Evolutionary conservation across 2,797 vertebrate genomes (phyloP), one percentile per base, ranked within the genome.

Genomic region (Enteromius thamalakanensis): DNA sequence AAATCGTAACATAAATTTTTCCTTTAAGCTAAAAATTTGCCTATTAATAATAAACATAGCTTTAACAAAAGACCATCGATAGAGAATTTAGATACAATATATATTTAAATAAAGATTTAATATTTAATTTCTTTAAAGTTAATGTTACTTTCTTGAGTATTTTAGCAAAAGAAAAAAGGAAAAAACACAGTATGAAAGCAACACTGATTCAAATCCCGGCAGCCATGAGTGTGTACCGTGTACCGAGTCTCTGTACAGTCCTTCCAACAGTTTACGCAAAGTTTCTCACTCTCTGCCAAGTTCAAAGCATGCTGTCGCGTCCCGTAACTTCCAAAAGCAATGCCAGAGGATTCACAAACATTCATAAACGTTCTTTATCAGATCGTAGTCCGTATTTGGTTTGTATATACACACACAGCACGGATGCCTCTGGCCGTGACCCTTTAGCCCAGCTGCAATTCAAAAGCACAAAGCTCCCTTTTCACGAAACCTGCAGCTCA

Each of bases 391-490:
- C 65, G 67, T 60, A 70, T 86, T 85, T 37, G 69, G 60, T 85
- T 65, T 78, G 80, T 76, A 88, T 85, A 86, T 83, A 72, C 85
- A 89, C 79, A 85, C 85, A 83, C 80, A 89, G 90, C 89, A 91
- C 80, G 72, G 5, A 65, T 23, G 76, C 93, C 91, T 87, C 90
- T 78, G 95, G 96, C 95, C 95, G 94, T 96, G 95, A 94, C 95
- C 96, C 94, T 89, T 81, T 91, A 90, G 92, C 92, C 94, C 87
- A 81, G 92, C 86, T 91, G 93, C 91, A 94, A 95, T 94, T 94
- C 92, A 93, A 87, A 90, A 90, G 91, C 94, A 96, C 94, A 96
- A 96, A 96, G 94, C 95, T 91, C 32, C 83, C 92, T 93, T 94
- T 95, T 95, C 92, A 93, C 84, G 87, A 85, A 88, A 91, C 65